Percentiles rank a stretch among this genome's conserved stretches.
Conservation (phyloP, 2,797 vertebrate genomes). For the Pseudochromis fuscus region DNA sequence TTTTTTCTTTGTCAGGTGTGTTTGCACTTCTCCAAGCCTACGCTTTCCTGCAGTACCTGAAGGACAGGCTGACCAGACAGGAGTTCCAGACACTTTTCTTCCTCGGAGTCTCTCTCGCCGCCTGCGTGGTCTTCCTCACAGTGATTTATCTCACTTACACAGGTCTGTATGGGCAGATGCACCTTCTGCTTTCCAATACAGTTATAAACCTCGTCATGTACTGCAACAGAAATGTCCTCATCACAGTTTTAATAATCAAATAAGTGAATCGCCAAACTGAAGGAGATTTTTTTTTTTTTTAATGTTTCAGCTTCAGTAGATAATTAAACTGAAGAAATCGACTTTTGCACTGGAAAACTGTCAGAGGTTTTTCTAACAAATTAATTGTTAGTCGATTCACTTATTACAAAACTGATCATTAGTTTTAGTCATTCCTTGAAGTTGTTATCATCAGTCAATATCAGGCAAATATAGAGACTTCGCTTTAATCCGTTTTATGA, state of each 20-base stretch:
- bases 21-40: conserved; percentile 98
- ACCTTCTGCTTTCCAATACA: neutral
- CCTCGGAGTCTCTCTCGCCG: conserved; percentile 95
- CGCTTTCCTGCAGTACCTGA: conserved; percentile 97
- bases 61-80: conserved; percentile 96
- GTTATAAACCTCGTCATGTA: neutral
- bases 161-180: conserved; percentile 85
- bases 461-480: neutral
- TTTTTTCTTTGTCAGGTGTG: conserved; percentile 87
- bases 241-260: too few relatives aligned
- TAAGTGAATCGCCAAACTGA: neutral
- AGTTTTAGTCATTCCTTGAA: neutral
- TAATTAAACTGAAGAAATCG: too few relatives aligned
- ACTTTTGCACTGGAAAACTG: neutral
- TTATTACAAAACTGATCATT: too few relatives aligned
- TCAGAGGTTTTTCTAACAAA: conserved; percentile 1
- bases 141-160: conserved; percentile 99
- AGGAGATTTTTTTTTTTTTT: neutral
- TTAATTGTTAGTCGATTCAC: too few relatives aligned
- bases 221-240: neutral
- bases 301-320: neutral
- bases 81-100: conserved; percentile 99
- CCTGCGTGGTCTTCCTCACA: conserved; percentile 94
- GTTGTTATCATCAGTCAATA: neutral
- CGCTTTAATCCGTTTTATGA: conserved; percentile 7